Evolutionary conservation across 2,797 vertebrate genomes (phyloP).

Genomic region (Melanitta fusca): DNA sequence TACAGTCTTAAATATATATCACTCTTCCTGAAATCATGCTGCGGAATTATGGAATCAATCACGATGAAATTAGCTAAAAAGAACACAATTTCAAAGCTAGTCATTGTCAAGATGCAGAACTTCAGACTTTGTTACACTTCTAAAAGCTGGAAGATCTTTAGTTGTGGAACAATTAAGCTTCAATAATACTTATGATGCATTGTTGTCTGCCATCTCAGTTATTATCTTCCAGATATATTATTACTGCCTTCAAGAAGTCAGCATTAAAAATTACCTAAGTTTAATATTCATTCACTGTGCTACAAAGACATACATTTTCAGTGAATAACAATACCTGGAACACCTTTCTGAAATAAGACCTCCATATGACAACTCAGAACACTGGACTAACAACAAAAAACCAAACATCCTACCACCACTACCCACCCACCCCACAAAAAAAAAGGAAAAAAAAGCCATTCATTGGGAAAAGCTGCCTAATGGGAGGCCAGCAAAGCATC

Average conservation of each 20-base stretch:
- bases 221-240: neutral
- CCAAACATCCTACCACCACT: neutral
- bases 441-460: neutral
- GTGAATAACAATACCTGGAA: neutral
- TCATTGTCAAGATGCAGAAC: conserved; percentile 54
- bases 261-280: neutral
- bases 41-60: conserved; percentile 51
- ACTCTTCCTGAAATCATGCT: conserved; percentile 20
- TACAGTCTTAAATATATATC: neutral
- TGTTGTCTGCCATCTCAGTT: neutral
- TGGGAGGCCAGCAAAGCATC: neutral
- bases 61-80: conserved; percentile 53
- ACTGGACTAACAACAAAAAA: neutral
- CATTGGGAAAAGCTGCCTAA: neutral
- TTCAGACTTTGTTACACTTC: conserved; percentile 21
- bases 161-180: neutral
- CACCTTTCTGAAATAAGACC: neutral
- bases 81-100: conserved; percentile 38
- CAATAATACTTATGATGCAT: neutral
- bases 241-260: neutral
- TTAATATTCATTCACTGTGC: neutral
- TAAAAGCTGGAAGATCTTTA: neutral
- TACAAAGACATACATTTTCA: neutral
- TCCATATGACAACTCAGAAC: neutral
- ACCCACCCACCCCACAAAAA: too few species aligned